A percentile compares a stretch with the other conserved stretches of the same genome.
Evolutionary conservation across 2,113 vertebrate genomes (phyloP).

Genomic region (Mastomys coucha): DNA sequence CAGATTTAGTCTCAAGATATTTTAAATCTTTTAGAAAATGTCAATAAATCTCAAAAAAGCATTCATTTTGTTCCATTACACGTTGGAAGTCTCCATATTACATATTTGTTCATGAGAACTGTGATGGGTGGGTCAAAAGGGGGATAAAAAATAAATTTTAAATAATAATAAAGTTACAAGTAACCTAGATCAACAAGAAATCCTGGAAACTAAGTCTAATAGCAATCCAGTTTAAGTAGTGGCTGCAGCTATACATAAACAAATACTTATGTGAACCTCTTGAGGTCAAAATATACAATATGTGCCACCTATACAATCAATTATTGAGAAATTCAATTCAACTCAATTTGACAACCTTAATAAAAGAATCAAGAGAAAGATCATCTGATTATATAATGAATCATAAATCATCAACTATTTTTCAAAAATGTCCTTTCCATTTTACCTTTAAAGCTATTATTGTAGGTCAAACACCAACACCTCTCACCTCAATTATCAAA

Average conservation of each 20-base stretch:
- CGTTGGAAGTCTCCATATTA: conserved; percentile 26
- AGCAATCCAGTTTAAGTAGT: conserved; percentile 14
- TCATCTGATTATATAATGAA: conserved; percentile 21
- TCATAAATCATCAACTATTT: conserved; percentile 63
- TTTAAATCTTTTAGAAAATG: not conserved
- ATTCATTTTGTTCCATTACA: not conserved
- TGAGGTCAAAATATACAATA: conserved; percentile 25
- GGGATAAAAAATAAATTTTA: conserved; percentile 23
- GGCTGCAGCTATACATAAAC: conserved; percentile 10
- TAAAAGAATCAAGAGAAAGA: conserved; percentile 64
- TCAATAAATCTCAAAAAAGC: conserved; percentile 4
- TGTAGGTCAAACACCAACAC: conserved; percentile 22
- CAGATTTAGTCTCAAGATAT: conserved; percentile 29
- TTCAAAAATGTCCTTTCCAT: conserved; percentile 48
- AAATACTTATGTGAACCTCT: conserved; percentile 6
- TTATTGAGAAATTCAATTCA: conserved; percentile 60
- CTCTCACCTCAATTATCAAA: conserved; percentile 38
- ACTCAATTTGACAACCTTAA: conserved; percentile 59
- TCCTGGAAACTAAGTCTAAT: not conserved
- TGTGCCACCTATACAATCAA: conserved; percentile 42
- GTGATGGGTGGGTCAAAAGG: not conserved
- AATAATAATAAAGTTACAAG: not conserved
- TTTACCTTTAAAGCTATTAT: not conserved
- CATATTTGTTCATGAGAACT: not conserved
- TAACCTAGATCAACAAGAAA: conserved; percentile 7